A percentile compares a stretch with the other conserved stretches of the same genome.
Evolutionary conservation across 2,888 invertebrate species (phyloP).

Genomic region (Polymixis flavicincta): DNA sequence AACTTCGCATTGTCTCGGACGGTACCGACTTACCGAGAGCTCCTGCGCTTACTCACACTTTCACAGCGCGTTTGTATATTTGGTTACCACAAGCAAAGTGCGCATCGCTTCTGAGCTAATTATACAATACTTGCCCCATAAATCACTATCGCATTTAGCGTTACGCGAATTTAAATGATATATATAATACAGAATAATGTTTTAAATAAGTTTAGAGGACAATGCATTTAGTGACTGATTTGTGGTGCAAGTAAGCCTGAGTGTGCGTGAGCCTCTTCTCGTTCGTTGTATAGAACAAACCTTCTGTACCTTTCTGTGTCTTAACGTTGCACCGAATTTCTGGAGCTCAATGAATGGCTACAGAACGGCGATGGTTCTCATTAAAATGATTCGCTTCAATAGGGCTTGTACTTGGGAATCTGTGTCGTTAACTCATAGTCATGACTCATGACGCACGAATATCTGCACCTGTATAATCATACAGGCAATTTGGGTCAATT

Average conservation of each 20-base stretch:
- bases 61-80: too few relatives aligned
- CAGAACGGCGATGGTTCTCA: constrained; percentile 15
- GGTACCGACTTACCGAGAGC: too few relatives aligned
- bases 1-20: too few relatives aligned
- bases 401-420: constrained; percentile 17
- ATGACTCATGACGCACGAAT: constrained; percentile 1
- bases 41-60: too few relatives aligned
- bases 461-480: constrained; percentile 3
- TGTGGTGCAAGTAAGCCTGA: not conserved
- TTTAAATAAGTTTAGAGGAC: not conserved
- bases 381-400: constrained; percentile 43
- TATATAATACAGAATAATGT: not conserved
- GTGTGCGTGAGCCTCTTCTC: too few relatives aligned
- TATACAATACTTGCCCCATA: not conserved
- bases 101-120: too few relatives aligned
- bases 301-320: constrained; percentile 7
- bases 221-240: not conserved
- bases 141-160: not conserved
- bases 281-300: not conserved
- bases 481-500: constrained; percentile 24
- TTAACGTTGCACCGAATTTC: constrained; percentile 16
- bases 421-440: constrained; percentile 1
- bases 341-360: constrained; percentile 6
- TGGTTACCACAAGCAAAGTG: too few relatives aligned
- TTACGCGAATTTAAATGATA: not conserved